phyloP scores from a whole-genome alignment of 2,888 invertebrate genomes.

The Gryllus longicercus region DNA sequence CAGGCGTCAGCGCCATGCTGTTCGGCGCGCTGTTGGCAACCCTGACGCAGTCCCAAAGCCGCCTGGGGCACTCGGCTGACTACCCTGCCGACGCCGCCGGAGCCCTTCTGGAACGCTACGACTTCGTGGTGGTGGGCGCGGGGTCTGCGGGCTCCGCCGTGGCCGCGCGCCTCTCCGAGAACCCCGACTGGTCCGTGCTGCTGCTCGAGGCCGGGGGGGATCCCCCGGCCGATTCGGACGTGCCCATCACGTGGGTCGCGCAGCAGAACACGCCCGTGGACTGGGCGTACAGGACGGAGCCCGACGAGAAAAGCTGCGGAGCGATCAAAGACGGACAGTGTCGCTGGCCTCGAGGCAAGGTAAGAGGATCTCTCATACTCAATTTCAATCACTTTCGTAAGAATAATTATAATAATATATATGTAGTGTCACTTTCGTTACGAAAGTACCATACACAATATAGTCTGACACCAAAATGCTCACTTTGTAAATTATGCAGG shows the following conservation, averaged over 20 bases:
- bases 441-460: too few species aligned
- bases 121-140: conserved; percentile 32
- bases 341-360: conserved; percentile 47
- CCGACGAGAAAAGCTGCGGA: conserved; percentile 43
- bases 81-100: conserved; percentile 24
- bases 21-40: background rate
- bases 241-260: conserved; percentile 41
- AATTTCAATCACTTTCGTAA: too few species aligned
- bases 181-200: conserved; percentile 40
- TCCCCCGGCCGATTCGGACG: conserved; percentile 42
- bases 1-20: background rate
- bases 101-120: conserved; percentile 22
- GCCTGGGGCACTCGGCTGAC: background rate
- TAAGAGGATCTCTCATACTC: background rate
- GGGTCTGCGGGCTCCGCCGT: conserved; percentile 47
- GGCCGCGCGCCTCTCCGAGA: conserved; percentile 46
- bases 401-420: too few species aligned
- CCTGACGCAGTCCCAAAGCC: background rate
- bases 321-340: conserved; percentile 38
- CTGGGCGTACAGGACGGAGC: conserved; percentile 49
- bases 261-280: conserved; percentile 43
- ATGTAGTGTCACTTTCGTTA: too few species aligned
- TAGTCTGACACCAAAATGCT: too few species aligned
- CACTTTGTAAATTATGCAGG: too few species aligned
- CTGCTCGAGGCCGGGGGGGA: conserved; percentile 44